Evolutionary conservation across 2,113 vertebrate species (phyloP).

Genomic region (Channa argus): DNA sequence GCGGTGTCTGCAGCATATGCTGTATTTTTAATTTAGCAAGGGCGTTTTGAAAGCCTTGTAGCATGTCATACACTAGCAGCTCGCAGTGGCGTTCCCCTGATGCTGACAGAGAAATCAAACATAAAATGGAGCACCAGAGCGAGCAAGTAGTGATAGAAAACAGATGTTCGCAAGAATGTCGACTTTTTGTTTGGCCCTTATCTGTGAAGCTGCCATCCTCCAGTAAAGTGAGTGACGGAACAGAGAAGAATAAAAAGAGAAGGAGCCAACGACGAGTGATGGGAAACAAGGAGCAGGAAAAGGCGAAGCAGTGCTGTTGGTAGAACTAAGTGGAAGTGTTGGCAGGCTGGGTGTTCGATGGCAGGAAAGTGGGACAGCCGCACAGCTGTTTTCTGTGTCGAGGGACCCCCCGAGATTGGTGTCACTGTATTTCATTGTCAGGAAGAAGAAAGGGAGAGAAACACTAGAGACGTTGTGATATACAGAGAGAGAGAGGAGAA

Average conservation of each 20-base stretch:
- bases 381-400: constrained; percentile 81
- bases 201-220: constrained; percentile 73
- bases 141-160: constrained; percentile 64
- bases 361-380: constrained; percentile 83
- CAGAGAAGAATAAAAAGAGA: constrained; percentile 32
- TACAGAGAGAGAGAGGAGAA: constrained; percentile 39
- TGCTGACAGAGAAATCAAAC: constrained; percentile 77
- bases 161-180: constrained; percentile 80
- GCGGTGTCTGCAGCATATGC: constrained; percentile 67
- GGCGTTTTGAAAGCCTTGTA: constrained; percentile 66
- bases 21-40: constrained; percentile 77
- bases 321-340: constrained; percentile 69
- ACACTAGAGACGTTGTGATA: constrained; percentile 51
- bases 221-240: constrained; percentile 67
- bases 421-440: constrained; percentile 84
- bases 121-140: constrained; percentile 76
- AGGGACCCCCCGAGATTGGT: constrained; percentile 80
- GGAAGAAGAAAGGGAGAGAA: constrained; percentile 62
- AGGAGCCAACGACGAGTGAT: constrained; percentile 42
- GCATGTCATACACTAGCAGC: constrained; percentile 69
- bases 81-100: constrained; percentile 71
- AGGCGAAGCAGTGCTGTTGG: constrained; percentile 52
- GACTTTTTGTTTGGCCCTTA: constrained; percentile 78
- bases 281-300: constrained; percentile 38
- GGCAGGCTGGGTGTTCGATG: constrained; percentile 70